These are phyloP conservation scores for Hemicrepidius hirtus DNA, from an alignment of 2,888 invertebrate genomes.

Conservation along the genomic window DNA sequence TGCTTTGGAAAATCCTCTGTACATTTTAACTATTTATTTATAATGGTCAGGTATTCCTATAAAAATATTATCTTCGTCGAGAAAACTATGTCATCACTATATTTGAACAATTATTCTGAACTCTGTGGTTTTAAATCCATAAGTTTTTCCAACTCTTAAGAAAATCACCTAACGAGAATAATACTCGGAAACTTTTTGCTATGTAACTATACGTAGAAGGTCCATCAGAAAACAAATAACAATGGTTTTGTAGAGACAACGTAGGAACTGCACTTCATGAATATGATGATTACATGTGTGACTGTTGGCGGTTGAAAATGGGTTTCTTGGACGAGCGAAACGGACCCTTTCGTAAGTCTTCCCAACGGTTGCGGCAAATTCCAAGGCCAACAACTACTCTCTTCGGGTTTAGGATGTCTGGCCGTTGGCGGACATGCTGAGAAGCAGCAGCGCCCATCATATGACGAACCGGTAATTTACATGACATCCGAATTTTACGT, in stretches of 20 bases:
- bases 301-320: slow-evolving; percentile 55
- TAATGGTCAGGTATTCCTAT: too few relatives aligned
- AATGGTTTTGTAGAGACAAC: not conserved
- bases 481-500: slow-evolving; percentile 9
- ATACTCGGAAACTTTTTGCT: not conserved
- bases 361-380: slow-evolving; percentile 42
- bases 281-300: slow-evolving; percentile 46
- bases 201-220: not conserved
- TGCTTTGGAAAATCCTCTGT: too few relatives aligned
- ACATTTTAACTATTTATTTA: too few relatives aligned
- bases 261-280: slow-evolving; percentile 53
- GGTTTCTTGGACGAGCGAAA: slow-evolving; percentile 57
- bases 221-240: not conserved
- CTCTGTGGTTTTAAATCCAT: not conserved
- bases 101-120: too few relatives aligned
- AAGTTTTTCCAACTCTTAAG: not conserved
- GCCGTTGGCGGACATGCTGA: slow-evolving; percentile 18
- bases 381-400: slow-evolving; percentile 44
- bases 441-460: slow-evolving; percentile 8
- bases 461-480: not conserved
- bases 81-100: too few relatives aligned
- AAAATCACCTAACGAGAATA: not conserved
- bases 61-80: too few relatives aligned
- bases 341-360: slow-evolving; percentile 49
- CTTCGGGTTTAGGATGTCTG: slow-evolving; percentile 30